A percentile compares a stretch with the other conserved stretches of the same genome.
Evolutionary conservation across 35 echinoderm and acorn worm genomes (phyloP).

Genomic region (Ophiothrix spiculata): DNA sequence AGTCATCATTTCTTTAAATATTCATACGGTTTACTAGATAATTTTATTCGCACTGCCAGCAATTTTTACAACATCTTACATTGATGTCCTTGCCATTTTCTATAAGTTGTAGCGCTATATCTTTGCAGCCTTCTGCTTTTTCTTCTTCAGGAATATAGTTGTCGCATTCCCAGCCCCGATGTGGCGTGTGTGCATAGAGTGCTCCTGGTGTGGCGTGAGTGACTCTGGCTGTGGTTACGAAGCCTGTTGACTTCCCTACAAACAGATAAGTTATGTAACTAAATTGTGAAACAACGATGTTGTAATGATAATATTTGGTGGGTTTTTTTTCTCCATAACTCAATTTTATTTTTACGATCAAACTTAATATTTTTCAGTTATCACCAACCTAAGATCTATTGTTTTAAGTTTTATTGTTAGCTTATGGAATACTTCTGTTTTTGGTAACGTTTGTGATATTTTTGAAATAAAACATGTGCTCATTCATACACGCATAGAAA

Average conservation of each 20-base stretch:
- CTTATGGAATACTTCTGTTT: no score
- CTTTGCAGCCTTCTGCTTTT: conserved; percentile 30
- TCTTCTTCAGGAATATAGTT: conserved; percentile 33
- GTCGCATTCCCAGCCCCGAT: conserved; percentile 73
- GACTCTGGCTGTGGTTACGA: conserved; percentile 71
- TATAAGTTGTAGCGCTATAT: conserved; percentile 47
- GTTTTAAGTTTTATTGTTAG: no score
- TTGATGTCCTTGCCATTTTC: conserved; percentile 26
- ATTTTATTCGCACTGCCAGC: not conserved
- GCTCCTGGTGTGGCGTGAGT: conserved; percentile 83
- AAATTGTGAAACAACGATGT: no score
- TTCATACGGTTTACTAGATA: not conserved
- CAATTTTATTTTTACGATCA: no score
- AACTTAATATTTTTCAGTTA: no score
- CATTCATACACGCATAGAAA: no score
- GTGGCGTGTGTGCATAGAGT: conserved; percentile 68
- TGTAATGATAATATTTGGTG: no score
- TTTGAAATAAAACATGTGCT: no score
- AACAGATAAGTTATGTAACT: not conserved
- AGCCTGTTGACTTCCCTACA: conserved; percentile 71
- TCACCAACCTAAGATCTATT: no score
- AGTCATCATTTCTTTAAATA: no score
- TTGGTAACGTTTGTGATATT: no score
- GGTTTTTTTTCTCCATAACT: no score
- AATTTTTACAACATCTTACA: not conserved